phyloP scores from a whole-genome alignment of 2,888 invertebrate genomes.

The Mycogona germanica region DNA sequence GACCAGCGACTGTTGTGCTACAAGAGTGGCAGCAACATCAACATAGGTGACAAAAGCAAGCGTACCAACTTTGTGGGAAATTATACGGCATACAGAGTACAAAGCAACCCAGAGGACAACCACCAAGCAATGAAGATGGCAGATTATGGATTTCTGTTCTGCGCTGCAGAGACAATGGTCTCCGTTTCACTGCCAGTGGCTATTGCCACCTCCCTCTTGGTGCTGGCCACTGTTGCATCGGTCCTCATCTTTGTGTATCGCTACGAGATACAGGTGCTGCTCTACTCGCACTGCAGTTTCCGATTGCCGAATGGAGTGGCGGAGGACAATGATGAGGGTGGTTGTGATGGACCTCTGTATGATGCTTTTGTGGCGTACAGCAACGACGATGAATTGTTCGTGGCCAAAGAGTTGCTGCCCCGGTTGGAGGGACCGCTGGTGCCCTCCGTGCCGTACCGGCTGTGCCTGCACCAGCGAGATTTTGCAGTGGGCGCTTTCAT shows the following conservation, averaged over 20 bases:
- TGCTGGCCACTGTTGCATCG: neutral
- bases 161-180: neutral
- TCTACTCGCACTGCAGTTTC: constrained; percentile 12
- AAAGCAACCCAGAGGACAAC: neutral
- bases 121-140: neutral
- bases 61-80: no score
- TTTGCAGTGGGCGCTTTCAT: constrained; percentile 27
- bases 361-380: constrained; percentile 29
- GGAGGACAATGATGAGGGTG: constrained; percentile 14
- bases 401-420: constrained; percentile 23
- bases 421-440: constrained; percentile 23
- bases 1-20: neutral
- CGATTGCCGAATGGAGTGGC: constrained; percentile 14
- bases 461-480: constrained; percentile 30
- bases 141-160: neutral
- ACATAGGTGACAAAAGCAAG: no score
- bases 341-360: no score
- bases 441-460: constrained; percentile 15
- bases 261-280: constrained; percentile 19
- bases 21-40: no score
- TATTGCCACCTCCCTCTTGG: neutral
- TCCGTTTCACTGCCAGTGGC: no score
- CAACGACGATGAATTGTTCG: constrained; percentile 24
- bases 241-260: constrained; percentile 18
- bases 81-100: no score